These are phyloP conservation scores for Meta bourneti DNA, from an alignment of 2,888 invertebrate genomes.

Conservation along the genomic window DNA sequence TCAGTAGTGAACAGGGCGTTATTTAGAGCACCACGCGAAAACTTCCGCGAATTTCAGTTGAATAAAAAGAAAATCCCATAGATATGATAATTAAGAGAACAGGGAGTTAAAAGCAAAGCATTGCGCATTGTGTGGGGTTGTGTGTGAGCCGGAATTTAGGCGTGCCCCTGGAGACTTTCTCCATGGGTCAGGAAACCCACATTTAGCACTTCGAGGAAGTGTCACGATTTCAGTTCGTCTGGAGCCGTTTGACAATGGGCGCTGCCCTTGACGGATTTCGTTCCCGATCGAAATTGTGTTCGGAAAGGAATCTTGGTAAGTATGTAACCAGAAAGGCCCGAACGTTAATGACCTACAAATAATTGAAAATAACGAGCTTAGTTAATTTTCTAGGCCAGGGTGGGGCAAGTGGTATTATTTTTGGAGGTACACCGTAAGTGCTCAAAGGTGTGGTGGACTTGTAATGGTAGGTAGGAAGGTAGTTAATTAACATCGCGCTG, in stretches of 20 bases:
- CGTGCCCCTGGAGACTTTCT: constrained; percentile 16
- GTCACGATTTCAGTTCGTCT: constrained; percentile 2
- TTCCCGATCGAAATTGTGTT: too few species aligned
- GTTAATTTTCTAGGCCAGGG: too few species aligned
- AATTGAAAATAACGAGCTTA: too few species aligned
- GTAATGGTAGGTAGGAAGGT: too few species aligned
- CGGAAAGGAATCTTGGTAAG: too few species aligned
- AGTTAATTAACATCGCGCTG: too few species aligned
- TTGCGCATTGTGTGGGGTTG: neutral
- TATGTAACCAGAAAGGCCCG: too few species aligned
- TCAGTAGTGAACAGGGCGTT: too few species aligned
- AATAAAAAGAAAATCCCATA: neutral
- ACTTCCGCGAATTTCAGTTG: neutral
- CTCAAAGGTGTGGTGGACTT: too few species aligned
- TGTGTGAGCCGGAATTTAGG: constrained; percentile 9
- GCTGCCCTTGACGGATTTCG: constrained; percentile 24
- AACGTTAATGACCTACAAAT: too few species aligned
- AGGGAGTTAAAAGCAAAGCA: neutral
- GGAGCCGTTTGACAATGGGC: constrained; percentile 2
- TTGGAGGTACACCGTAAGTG: too few species aligned
- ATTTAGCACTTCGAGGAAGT: constrained; percentile 41
- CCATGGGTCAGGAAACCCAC: constrained; percentile 40
- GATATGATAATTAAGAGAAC: constrained; percentile 15
- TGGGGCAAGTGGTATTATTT: too few species aligned
- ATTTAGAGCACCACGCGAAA: neutral